Evolutionary conservation across 1,140 invertebrate species (phyloP).

Genomic region (Drosophila cardini): DNA sequence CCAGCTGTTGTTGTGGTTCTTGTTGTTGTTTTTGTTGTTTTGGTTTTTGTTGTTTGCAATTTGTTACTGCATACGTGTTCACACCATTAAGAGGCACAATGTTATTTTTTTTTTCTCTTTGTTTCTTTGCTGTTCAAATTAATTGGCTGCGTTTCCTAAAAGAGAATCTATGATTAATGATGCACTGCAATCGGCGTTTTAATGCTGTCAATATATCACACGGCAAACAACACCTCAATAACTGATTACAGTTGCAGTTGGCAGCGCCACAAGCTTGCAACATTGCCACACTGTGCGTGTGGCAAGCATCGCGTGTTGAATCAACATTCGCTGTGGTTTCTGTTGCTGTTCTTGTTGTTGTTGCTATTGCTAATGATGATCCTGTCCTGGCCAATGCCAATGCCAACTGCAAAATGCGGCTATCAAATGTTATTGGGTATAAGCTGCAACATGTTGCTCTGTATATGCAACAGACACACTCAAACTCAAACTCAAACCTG

Average conservation of each 20-base stretch:
- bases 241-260: conserved; percentile 51
- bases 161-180: conserved; percentile 81
- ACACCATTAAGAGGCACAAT: conserved; percentile 70
- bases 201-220: conserved; percentile 81
- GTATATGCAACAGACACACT: conserved; percentile 30
- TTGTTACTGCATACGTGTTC: conserved; percentile 69
- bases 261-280: conserved; percentile 10
- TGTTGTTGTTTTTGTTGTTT: conserved; percentile 4
- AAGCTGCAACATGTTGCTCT: conserved; percentile 65
- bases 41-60: conserved; percentile 45
- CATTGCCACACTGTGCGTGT: conserved; percentile 38
- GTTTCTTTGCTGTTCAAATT: conserved; percentile 61
- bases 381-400: conserved; percentile 53
- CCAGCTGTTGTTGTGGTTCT: conserved; percentile 8
- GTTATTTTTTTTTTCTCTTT: conserved; percentile 24
- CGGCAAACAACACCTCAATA: conserved; percentile 48
- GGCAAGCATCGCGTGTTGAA: conserved; percentile 63
- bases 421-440: conserved; percentile 27
- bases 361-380: conserved; percentile 54
- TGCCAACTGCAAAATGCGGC: conserved; percentile 40
- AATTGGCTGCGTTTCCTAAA: conserved; percentile 47
- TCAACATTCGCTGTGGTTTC: conserved; percentile 15
- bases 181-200: conserved; percentile 58
- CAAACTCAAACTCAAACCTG: conserved; percentile 68
- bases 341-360: conserved; percentile 5